A percentile compares a stretch with the other conserved stretches of the same genome.
These are phyloP conservation scores for Apotomis betuletana DNA, from an alignment of 2,888 invertebrate species.

Conservation along the genomic window DNA sequence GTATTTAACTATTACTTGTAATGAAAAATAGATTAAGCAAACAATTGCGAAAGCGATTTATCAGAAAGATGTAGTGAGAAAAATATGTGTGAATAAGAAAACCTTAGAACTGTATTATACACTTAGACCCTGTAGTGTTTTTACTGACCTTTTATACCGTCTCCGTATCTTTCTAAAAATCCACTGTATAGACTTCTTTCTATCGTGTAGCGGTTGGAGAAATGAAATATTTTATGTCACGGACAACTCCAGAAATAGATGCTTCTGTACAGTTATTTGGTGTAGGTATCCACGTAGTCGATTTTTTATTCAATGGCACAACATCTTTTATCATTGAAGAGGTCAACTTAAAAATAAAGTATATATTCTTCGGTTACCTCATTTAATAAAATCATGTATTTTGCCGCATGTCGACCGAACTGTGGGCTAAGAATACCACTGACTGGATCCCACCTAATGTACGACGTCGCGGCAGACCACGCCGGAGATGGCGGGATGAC, in stretches of 20 bases:
- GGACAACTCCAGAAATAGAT: neutral
- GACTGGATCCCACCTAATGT: no score
- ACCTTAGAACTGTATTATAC: conserved; percentile 65
- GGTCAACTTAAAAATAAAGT: no score
- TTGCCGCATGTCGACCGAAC: no score
- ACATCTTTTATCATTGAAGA: neutral
- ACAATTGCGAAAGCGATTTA: conserved; percentile 58
- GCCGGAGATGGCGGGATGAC: no score
- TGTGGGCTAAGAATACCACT: no score
- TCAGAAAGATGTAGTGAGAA: conserved; percentile 79
- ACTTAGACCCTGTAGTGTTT: conserved; percentile 75
- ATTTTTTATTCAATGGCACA: neutral
- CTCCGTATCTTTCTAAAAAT: conserved; percentile 61
- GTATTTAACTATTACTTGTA: conserved; percentile 45
- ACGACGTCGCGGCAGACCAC: no score
- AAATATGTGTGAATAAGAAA: conserved; percentile 54
- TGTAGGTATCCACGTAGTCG: no score
- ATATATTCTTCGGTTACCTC: no score
- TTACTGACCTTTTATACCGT: conserved; percentile 80
- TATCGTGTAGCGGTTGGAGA: conserved; percentile 15
- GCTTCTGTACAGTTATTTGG: neutral
- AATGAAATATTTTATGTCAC: neutral
- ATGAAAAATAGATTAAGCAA: conserved; percentile 43
- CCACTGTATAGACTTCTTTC: conserved; percentile 13
- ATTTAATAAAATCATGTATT: no score